Percentiles rank a stretch among this genome's conserved stretches.
Evolutionary conservation across 2,113 vertebrate genomes (phyloP).

Genomic region (Sinocyclocheilus anshuiensis): DNA sequence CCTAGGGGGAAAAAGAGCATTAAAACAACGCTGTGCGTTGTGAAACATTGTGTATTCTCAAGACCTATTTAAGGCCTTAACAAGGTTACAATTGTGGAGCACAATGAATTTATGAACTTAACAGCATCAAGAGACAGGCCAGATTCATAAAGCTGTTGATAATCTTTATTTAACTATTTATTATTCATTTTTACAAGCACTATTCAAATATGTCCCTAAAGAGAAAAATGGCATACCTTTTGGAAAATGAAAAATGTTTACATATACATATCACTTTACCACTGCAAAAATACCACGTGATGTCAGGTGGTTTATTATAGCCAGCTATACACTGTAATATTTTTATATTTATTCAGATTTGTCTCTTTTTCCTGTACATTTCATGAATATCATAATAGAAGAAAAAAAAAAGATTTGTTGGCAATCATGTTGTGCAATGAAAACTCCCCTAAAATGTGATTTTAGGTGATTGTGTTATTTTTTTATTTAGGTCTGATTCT

Average conservation of each 20-base stretch:
- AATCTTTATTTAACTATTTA: conserved; percentile 58
- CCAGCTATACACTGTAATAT: conserved; percentile 76
- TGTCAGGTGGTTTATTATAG: conserved; percentile 62
- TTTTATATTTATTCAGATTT: conserved; percentile 70
- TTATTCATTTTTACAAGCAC: conserved; percentile 78
- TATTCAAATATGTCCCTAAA: conserved; percentile 89
- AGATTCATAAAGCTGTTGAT: conserved; percentile 42
- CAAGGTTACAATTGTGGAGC: conserved; percentile 66
- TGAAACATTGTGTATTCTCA: conserved; percentile 64
- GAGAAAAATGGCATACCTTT: conserved; percentile 58
- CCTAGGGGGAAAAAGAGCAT: conserved; percentile 24
- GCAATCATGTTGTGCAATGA: not conserved
- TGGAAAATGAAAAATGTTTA: conserved; percentile 95
- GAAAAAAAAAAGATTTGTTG: not conserved
- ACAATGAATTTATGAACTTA: conserved; percentile 39
- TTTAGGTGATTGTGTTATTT: conserved; percentile 44
- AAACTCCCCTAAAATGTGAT: conserved; percentile 1
- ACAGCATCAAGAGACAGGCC: conserved; percentile 24
- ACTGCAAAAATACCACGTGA: conserved; percentile 78
- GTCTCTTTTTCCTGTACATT: conserved; percentile 70
- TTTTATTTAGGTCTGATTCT: conserved; percentile 6
- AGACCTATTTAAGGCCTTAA: conserved; percentile 75
- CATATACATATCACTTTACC: conserved; percentile 94
- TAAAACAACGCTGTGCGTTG: conserved; percentile 84
- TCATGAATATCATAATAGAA: not conserved